These are phyloP conservation scores for Nycticorax nycticorax DNA, from an alignment of 2,113 vertebrate species.

Conservation along the genomic window DNA sequence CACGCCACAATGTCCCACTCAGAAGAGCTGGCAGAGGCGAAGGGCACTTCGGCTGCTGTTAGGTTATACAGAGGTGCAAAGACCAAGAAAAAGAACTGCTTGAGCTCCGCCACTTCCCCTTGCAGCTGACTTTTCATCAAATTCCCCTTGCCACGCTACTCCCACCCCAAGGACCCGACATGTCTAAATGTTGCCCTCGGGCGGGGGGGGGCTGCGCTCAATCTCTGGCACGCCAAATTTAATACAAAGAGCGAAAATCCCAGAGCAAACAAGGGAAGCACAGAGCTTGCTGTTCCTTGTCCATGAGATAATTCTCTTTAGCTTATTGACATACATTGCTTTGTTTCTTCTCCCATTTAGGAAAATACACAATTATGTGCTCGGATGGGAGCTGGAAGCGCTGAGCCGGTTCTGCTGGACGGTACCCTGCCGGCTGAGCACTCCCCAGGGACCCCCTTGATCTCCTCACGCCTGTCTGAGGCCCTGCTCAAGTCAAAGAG, in stretches of 20 bases:
- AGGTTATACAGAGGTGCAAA: neutral
- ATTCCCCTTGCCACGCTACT: neutral
- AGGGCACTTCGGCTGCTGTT: neutral
- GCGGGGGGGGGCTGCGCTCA: neutral
- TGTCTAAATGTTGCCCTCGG: neutral
- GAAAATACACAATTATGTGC: neutral
- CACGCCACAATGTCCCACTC: neutral
- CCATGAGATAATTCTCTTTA: neutral
- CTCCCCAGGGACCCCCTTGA: neutral
- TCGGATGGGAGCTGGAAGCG: neutral
- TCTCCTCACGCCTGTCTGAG: conserved; percentile 40
- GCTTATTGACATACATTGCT: neutral
- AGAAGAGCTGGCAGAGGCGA: neutral
- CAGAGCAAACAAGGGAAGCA: neutral
- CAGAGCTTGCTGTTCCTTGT: conserved; percentile 6
- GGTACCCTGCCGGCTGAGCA: neutral
- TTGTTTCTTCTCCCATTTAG: neutral
- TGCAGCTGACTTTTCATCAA: neutral
- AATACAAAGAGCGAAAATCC: neutral
- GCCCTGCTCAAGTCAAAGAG: neutral
- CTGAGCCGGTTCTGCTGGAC: neutral
- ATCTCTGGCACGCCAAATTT: neutral
- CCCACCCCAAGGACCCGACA: neutral
- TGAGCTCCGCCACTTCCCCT: neutral
- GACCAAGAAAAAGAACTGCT: neutral